Evolutionary conservation across 2,113 vertebrate genomes (phyloP).

Genomic region (Odontophorus gujanensis): DNA sequence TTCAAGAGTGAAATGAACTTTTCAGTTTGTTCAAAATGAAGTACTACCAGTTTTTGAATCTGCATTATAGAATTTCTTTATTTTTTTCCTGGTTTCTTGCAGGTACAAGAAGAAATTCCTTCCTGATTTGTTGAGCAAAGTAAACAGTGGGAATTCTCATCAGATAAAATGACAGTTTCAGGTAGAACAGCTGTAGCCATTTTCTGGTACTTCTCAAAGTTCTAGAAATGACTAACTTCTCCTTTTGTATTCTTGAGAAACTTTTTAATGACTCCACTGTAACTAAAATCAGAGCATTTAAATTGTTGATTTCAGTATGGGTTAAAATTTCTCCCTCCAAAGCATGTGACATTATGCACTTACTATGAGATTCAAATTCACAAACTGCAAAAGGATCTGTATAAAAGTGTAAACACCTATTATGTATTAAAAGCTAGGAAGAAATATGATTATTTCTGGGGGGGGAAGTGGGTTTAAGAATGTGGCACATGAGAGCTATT

Average conservation of each 20-base stretch:
- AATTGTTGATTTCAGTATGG: background rate
- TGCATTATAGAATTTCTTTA: background rate
- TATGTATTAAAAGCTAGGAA: background rate
- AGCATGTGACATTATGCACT: background rate
- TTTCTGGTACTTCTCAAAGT: background rate
- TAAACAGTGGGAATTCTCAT: slow-evolving; percentile 14
- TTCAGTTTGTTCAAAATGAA: background rate
- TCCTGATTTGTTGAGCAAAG: slow-evolving; percentile 33
- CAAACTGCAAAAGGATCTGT: background rate
- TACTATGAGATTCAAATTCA: background rate
- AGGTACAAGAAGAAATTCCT: background rate
- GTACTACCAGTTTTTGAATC: background rate
- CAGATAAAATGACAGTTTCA: background rate
- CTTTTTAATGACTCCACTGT: background rate
- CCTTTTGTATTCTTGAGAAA: background rate
- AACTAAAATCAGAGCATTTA: background rate
- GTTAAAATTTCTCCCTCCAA: background rate
- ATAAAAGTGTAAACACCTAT: background rate
- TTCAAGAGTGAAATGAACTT: background rate
- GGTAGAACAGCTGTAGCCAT: background rate
- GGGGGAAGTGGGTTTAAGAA: background rate
- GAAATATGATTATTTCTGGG: background rate
- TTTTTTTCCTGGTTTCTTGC: background rate
- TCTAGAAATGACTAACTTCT: background rate
- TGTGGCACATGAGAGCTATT: background rate